Evolutionary conservation across 1,140 invertebrate species (phyloP).

Genomic region (Fopius arisanus): DNA sequence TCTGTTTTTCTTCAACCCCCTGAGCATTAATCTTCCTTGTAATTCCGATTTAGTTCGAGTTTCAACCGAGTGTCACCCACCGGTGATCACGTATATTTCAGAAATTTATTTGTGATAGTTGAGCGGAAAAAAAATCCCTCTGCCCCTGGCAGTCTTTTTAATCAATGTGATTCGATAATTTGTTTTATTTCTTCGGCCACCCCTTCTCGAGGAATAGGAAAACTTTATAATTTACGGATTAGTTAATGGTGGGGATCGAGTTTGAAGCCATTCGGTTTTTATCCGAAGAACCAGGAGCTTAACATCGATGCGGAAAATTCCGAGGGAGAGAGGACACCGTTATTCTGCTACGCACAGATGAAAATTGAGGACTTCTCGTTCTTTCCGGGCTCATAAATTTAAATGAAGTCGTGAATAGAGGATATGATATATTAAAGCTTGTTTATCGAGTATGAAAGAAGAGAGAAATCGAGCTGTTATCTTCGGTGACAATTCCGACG

Average conservation of each 20-base stretch:
- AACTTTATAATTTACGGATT: slow-evolving; percentile 51
- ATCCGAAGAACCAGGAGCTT: neutral
- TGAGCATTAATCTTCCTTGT: slow-evolving; percentile 46
- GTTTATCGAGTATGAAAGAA: neutral
- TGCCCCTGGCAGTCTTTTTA: slow-evolving; percentile 40
- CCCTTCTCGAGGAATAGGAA: slow-evolving; percentile 42
- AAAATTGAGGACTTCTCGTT: neutral
- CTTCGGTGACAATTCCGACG: neutral
- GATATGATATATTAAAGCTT: neutral
- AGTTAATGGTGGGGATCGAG: slow-evolving; percentile 28
- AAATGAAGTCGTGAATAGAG: neutral
- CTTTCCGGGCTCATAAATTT: neutral
- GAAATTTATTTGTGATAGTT: slow-evolving; percentile 51
- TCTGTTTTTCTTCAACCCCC: slow-evolving; percentile 30
- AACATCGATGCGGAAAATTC: slow-evolving; percentile 15
- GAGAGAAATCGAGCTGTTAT: neutral
- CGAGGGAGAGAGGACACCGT: slow-evolving; percentile 16
- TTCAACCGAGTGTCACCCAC: slow-evolving; percentile 36
- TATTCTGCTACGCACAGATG: slow-evolving; percentile 16
- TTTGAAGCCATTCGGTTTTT: slow-evolving; percentile 26
- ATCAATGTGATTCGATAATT: slow-evolving; percentile 55
- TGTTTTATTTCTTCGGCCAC: slow-evolving; percentile 46
- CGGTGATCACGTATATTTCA: slow-evolving; percentile 44
- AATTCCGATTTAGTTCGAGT: slow-evolving; percentile 34
- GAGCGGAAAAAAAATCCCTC: slow-evolving; percentile 18